These are phyloP conservation scores for Oedothorax gibbosus DNA, from an alignment of 1,140 invertebrate genomes.

Conservation along the genomic window DNA sequence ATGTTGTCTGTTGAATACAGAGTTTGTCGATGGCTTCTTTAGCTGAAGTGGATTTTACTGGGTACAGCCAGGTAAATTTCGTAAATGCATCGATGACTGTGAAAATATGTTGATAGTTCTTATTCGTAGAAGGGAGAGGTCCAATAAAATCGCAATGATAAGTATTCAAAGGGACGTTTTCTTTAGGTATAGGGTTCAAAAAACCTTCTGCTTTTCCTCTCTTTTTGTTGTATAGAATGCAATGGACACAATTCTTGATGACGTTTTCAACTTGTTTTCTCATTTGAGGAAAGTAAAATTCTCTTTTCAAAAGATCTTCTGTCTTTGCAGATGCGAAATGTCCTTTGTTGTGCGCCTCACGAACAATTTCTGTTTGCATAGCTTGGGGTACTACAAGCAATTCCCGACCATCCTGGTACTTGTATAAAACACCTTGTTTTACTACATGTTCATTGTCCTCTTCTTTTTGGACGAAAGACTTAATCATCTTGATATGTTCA, in stretches of 20 bases:
- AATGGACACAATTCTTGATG: not conserved
- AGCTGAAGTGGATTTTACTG: not conserved
- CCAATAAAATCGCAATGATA: not conserved
- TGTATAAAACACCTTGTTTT: slow-evolving; percentile 15
- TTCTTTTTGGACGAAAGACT: not conserved
- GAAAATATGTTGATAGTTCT: slow-evolving; percentile 17
- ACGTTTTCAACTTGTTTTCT: not conserved
- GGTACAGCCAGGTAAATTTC: slow-evolving; percentile 15
- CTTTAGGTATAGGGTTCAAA: slow-evolving; percentile 32
- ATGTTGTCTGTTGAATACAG: not conserved
- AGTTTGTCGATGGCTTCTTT: not conserved
- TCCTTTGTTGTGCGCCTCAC: slow-evolving; percentile 4
- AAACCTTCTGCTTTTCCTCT: slow-evolving; percentile 9
- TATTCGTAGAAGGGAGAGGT: not conserved
- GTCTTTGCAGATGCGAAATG: not conserved
- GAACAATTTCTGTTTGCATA: slow-evolving; percentile 6
- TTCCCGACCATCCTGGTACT: not conserved
- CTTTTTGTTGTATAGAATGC: slow-evolving; percentile 34
- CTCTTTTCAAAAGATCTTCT: slow-evolving; percentile 9
- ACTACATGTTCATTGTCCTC: not conserved
- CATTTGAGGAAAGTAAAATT: not conserved
- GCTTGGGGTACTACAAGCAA: not conserved
- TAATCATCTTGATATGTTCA: not conserved
- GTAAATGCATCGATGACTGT: slow-evolving; percentile 1
- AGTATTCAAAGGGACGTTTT: slow-evolving; percentile 10